These are phyloP conservation scores for Ruditapes philippinarum DNA, from an alignment of 1,140 invertebrate species.

Conservation along the genomic window DNA sequence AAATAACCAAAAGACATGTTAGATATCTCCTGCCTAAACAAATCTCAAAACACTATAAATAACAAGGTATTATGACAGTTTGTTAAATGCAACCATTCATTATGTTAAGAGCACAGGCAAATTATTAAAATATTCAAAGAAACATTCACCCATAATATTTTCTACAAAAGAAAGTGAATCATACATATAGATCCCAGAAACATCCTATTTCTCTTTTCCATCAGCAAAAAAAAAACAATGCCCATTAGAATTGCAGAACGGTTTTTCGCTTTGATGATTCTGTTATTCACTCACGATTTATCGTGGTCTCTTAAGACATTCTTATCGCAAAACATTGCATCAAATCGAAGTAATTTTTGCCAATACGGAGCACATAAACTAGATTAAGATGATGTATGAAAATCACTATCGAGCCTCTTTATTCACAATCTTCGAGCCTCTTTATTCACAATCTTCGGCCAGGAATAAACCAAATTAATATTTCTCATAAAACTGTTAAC, in stretches of 20 bases:
- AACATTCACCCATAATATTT: not conserved
- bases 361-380: not conserved
- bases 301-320: not conserved
- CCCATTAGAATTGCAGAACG: not conserved
- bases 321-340: conserved; percentile 1
- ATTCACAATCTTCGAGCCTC: not conserved
- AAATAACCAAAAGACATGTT: not conserved
- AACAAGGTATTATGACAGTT: conserved; percentile 33
- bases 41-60: conserved; percentile 1
- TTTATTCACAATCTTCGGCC: not conserved
- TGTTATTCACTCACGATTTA: conserved; percentile 24
- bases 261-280: not conserved
- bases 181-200: not conserved
- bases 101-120: not conserved
- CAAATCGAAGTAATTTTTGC: conserved; percentile 1
- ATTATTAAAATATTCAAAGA: not conserved
- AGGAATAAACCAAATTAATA: not conserved
- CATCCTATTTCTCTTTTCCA: not conserved
- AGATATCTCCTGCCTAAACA: not conserved
- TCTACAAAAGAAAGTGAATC: not conserved
- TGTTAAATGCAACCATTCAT: conserved; percentile 26
- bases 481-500: not conserved
- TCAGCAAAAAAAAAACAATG: not conserved
- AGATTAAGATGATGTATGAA: not conserved
- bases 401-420: not conserved